These are phyloP conservation scores for Neoascia interrupta DNA, from an alignment of 2,888 invertebrate genomes.

Conservation along the genomic window DNA sequence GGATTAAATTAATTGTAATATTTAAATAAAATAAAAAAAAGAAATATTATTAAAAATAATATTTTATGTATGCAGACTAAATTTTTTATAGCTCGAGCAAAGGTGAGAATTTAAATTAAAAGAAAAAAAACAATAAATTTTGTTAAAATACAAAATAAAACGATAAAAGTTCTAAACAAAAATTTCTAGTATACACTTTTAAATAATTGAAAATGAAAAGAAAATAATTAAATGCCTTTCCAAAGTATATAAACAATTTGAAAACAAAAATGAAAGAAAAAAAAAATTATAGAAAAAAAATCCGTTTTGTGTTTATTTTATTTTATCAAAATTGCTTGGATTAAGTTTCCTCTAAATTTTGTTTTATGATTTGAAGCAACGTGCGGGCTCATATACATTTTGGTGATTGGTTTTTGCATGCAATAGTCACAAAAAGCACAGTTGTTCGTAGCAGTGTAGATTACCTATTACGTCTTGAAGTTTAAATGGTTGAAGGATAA, in stretches of 20 bases:
- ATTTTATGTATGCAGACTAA: conserved; percentile 50
- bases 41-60: conserved; percentile 54
- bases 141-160: conserved; percentile 17
- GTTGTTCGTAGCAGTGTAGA: neutral
- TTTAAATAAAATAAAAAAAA: conserved; percentile 37
- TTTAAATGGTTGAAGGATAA: too few relatives aligned
- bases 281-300: conserved; percentile 46
- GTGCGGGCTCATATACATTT: neutral
- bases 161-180: conserved; percentile 28
- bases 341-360: neutral
- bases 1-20: conserved; percentile 38
- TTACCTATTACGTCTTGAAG: neutral
- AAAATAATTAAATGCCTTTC: conserved; percentile 69
- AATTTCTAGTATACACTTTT: conserved; percentile 44
- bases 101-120: conserved; percentile 38
- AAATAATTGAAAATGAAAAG: conserved; percentile 19
- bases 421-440: too few relatives aligned
- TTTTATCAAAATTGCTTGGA: neutral
- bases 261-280: conserved; percentile 26
- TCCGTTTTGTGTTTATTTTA: conserved; percentile 42
- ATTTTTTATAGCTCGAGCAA: conserved; percentile 51
- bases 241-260: conserved; percentile 58
- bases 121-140: conserved; percentile 32
- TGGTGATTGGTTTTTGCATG: conserved; percentile 26
- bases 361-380: neutral